phyloP scores from a whole-genome alignment of 1,140 invertebrate genomes.

The Caenorhabditis tropicalis region DNA sequence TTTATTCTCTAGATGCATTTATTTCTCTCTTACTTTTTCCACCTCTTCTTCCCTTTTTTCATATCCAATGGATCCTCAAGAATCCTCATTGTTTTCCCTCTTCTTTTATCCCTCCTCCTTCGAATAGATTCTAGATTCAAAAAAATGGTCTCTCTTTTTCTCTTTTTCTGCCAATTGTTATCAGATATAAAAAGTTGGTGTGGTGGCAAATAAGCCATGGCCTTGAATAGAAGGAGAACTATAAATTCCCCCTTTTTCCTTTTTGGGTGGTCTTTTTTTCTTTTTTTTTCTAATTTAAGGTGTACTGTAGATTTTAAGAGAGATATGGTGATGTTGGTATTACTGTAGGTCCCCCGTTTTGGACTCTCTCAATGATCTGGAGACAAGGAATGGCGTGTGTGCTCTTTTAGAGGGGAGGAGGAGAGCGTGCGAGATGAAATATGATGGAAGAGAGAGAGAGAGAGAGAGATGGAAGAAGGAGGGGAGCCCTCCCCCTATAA shows the following conservation, averaged over 20 bases:
- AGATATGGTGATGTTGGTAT: too few species aligned
- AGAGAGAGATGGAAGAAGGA: neutral
- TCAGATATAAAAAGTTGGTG: too few species aligned
- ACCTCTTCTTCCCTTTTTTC: too few species aligned
- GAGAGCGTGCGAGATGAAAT: slow-evolving; percentile 12
- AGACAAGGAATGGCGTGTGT: neutral
- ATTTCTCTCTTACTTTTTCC: too few species aligned
- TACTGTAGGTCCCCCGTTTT: neutral
- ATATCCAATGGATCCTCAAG: too few species aligned
- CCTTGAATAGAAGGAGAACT: too few species aligned
- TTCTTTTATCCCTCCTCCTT: neutral
- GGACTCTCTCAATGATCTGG: neutral
- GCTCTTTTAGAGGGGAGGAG: neutral
- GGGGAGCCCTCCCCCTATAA: neutral
- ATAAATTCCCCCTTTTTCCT: too few species aligned
- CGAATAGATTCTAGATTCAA: neutral
- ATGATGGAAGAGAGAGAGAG: neutral
- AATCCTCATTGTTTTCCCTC: neutral
- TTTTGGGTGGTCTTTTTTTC: too few species aligned
- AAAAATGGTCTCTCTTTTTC: neutral
- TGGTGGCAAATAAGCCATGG: too few species aligned
- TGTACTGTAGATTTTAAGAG: too few species aligned
- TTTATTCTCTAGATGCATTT: too few species aligned
- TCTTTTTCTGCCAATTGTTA: neutral
- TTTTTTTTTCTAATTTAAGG: too few species aligned